Base-by-base conservation (phyloP, 2,888 invertebrate species). In the Trissonchulus sp. region DNA sequence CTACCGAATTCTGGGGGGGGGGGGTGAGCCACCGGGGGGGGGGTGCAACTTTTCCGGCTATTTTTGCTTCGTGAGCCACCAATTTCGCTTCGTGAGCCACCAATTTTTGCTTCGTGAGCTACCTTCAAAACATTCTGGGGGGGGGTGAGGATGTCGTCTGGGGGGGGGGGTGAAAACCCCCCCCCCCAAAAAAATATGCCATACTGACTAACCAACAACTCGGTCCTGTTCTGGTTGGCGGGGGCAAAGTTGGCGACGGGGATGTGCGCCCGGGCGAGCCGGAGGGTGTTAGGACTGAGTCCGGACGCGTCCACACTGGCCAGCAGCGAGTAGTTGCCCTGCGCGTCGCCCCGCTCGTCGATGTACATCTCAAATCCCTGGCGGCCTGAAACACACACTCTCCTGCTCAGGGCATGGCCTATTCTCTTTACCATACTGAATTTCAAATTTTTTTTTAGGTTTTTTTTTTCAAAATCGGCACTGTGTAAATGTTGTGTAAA, bases 341-440 rank as follows among this genome's bases (percentile, higher is more conserved):
- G 93, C 0, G 94, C 93, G 82, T 95, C 93, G 0, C 94, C 94
- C 78, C 92, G 91, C 1, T 88, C 89, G 84, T 95, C 93, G 82
- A 95, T 93, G 80, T 90, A 90, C 15, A 97, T 94, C 77, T 91
- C 91, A 84, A 94, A 92, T 30, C 98, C 98, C 74, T 94, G 93
- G 81, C 97, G 91, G 89, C 97, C 96, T 96, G 82, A 0, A 81
- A 80, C 76, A n/a, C n/a, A n/a, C n/a, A n/a, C n/a, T n/a, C n/a
- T n/a, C n/a, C n/a, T n/a, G n/a, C n/a, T n/a, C n/a, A 71, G 33
- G 73, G 48, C 48, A 48, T 48, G 15, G 23, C 15, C 48, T 48
- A 48, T 48, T 18, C 48, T 48, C 48, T 48, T 18, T 48, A 15
- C 48, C 15, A 48, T 18, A 48, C 48, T 30, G n/a, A n/a, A n/a